Evolutionary conservation across 2,113 vertebrate genomes (phyloP).

Genomic region (Nycticorax nycticorax): DNA sequence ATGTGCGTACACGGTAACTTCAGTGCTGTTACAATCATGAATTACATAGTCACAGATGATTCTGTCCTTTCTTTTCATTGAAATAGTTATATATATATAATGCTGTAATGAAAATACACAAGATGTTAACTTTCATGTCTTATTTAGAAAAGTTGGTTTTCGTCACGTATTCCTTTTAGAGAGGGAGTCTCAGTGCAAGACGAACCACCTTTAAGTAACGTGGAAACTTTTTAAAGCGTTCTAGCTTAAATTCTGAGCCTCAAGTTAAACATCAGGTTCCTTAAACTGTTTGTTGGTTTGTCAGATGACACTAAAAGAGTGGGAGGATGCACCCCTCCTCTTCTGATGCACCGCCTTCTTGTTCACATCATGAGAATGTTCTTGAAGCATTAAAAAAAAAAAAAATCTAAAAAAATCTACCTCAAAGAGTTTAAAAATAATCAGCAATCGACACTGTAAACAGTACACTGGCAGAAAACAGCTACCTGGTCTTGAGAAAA

Average conservation of each 20-base stretch:
- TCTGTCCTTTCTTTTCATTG: conserved; percentile 69
- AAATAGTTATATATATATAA: conserved; percentile 75
- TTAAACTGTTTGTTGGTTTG: conserved; percentile 71
- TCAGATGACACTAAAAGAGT: conserved; percentile 71
- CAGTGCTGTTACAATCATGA: conserved; percentile 79
- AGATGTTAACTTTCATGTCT: conserved; percentile 73
- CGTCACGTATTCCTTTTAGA: conserved; percentile 57
- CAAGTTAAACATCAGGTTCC: conserved; percentile 58
- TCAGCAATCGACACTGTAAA: conserved; percentile 71
- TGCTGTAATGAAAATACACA: conserved; percentile 76
- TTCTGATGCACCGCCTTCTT: conserved; percentile 44
- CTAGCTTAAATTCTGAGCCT: conserved; percentile 68
- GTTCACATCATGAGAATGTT: conserved; percentile 35
- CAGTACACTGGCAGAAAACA: conserved; percentile 74
- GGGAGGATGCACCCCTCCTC: conserved; percentile 61
- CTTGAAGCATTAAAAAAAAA: conserved; percentile 21
- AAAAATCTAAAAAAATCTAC: not conserved
- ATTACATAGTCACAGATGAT: conserved; percentile 81
- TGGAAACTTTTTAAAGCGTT: conserved; percentile 57
- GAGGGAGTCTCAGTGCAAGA: conserved; percentile 71
- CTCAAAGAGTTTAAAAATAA: conserved; percentile 64
- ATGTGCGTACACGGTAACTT: conserved; percentile 76
- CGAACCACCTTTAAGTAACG: conserved; percentile 55
- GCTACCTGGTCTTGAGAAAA: conserved; percentile 63
- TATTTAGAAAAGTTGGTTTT: conserved; percentile 69